Evolutionary conservation across 2,797 vertebrate species (phyloP), one percentile per base, ranked within the genome.

Genomic region (Miichthys miiuy): DNA sequence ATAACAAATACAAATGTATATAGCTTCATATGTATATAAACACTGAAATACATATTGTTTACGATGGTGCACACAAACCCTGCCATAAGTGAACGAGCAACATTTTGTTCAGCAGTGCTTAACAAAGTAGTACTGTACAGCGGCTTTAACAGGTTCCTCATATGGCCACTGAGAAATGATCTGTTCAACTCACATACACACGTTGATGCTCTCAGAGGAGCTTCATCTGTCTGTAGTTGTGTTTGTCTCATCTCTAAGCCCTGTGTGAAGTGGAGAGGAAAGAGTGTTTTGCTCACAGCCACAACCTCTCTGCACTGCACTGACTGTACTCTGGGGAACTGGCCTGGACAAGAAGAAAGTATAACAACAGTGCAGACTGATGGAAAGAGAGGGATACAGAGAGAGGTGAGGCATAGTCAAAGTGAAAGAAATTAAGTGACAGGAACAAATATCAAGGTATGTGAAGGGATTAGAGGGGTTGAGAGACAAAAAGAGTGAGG

Each of bases 221-320:
- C 54, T 68, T 76, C 70, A 47, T 86, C 74, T 81, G 80, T 90
- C 90, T 90, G 81, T 66, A 83, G 87, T 71, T 73, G 88, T 87
- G 82, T 89, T 91, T 87, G 88, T 89, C 85, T 93, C 88, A 68
- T 91, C 78, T 80, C 70, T 81, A 80, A 86, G 80, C 84, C 66
- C 71, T 9, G 77, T 93, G 90, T 93, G 92, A 93, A 94, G 89
- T 92, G 88, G 77, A 91, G 92, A 88, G 91, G 87, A 91, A 94
- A 89, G 73, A 80, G 76, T 74, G 83, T 89, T 90, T 85, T 81
- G 85, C 88, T 87, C 76, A 78, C 68, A 83, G 63, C 74, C 76
- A 62, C 69, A 79, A 77, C 77, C 69, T 84, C 80, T 84, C 87
- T 48, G 66, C 85, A 82, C 86, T 65, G 52, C 71, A 73, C 75